A percentile compares a stretch with the other conserved stretches of the same genome.
These are phyloP conservation scores for Julus scandinavius DNA, from an alignment of 2,888 invertebrate genomes.

Conservation along the genomic window DNA sequence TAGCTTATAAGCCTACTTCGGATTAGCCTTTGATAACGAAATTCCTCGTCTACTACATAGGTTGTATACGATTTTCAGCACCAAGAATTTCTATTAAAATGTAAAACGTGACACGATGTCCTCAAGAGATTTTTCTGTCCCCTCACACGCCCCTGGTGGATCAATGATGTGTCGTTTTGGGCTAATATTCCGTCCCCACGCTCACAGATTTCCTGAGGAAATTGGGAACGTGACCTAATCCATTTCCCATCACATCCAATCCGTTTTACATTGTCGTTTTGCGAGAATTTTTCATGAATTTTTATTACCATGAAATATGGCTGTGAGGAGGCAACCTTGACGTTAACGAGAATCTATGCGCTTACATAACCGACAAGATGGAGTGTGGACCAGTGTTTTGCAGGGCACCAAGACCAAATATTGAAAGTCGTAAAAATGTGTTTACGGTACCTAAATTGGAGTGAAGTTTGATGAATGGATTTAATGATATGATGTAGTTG, in stretches of 20 bases:
- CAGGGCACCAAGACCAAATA: not conserved
- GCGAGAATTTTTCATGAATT: not conserved
- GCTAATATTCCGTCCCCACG: not conserved
- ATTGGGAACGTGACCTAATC: slow-evolving; percentile 23
- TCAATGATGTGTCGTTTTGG: slow-evolving; percentile 12
- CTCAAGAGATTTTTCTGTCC: not conserved
- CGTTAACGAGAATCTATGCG: not conserved
- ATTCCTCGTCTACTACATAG: not conserved
- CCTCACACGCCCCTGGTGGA: not conserved
- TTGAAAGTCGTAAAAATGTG: not conserved
- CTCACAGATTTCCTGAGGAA: not conserved
- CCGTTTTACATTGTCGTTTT: not conserved
- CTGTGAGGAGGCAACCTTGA: not conserved
- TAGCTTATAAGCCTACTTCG: not conserved
- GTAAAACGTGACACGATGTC: not conserved
- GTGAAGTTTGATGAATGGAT: not conserved
- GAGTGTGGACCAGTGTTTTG: not conserved
- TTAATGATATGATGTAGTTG: not conserved
- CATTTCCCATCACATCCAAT: not conserved
- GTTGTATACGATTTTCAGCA: not conserved
- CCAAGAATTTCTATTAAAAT: slow-evolving; percentile 23
- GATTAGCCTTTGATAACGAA: not conserved
- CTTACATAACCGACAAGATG: not conserved
- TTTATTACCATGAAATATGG: not conserved
- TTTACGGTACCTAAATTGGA: not conserved